phyloP scores from a whole-genome alignment of 2,113 vertebrate genomes.

The Ptilorrhoa leucosticta region DNA sequence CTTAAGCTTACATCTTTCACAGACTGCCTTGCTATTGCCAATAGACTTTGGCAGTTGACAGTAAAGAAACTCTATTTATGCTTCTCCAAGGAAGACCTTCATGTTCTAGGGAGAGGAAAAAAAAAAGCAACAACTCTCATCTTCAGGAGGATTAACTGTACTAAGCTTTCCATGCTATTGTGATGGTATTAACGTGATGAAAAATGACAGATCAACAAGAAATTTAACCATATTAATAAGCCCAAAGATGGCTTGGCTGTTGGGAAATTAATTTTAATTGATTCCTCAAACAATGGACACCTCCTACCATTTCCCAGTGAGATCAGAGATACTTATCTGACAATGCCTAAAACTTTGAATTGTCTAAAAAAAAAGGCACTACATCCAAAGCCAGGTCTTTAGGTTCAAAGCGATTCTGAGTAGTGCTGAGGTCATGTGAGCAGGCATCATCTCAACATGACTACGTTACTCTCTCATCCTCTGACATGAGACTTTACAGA shows the following conservation, averaged over 20 bases:
- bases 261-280: neutral
- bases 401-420: neutral
- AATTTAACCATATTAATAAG: neutral
- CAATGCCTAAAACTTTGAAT: neutral
- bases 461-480: neutral
- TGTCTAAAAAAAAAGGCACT: neutral
- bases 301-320: neutral
- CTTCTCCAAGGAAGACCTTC: neutral
- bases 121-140: neutral
- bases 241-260: neutral
- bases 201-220: neutral
- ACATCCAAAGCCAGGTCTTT: neutral
- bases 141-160: neutral
- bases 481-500: neutral
- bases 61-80: neutral
- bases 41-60: neutral
- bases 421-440: neutral
- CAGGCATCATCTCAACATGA: neutral
- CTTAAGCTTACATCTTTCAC: neutral
- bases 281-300: neutral
- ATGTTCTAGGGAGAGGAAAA: neutral
- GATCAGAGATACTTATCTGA: neutral
- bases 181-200: neutral
- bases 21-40: neutral
- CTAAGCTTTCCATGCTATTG: neutral